These are phyloP conservation scores for Channa striata DNA, from an alignment of 2,797 vertebrate genomes.

Conservation along the genomic window DNA sequence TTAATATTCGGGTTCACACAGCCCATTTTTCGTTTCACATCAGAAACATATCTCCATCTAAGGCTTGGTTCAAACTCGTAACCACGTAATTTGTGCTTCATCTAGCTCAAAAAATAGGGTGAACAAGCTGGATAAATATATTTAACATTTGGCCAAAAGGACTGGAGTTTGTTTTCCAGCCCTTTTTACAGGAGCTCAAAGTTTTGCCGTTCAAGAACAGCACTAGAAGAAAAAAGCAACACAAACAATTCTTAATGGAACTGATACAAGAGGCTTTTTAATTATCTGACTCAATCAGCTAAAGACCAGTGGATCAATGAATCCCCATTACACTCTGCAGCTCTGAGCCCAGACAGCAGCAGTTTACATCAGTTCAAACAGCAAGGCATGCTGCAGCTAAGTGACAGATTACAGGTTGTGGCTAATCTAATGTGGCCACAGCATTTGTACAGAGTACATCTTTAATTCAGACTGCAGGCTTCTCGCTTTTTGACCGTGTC, in stretches of 20 bases:
- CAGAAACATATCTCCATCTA: conserved; percentile 12
- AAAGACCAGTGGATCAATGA: conserved; percentile 88
- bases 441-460: conserved; percentile 81
- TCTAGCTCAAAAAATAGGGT: conserved; percentile 19
- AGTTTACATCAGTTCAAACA: conserved; percentile 84
- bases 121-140: conserved; percentile 33
- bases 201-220: conserved; percentile 75
- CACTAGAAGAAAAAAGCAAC: conserved; percentile 67
- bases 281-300: conserved; percentile 90
- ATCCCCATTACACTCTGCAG: conserved; percentile 85
- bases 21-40: conserved; percentile 23
- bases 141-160: conserved; percentile 31
- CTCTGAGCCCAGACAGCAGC: conserved; percentile 77
- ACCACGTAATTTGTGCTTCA: conserved; percentile 14
- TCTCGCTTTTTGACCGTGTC: conserved; percentile 78
- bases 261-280: conserved; percentile 89
- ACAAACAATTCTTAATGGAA: conserved; percentile 89
- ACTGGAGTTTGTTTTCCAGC: conserved; percentile 49
- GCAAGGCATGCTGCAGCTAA: conserved; percentile 78
- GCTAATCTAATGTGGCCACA: conserved; percentile 84
- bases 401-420: conserved; percentile 87
- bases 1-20: conserved; percentile 49
- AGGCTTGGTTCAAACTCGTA: conserved; percentile 33
- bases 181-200: conserved; percentile 56
- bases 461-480: conserved; percentile 84